A percentile compares a stretch with the other conserved stretches of the same genome.
Conservation (phyloP, 2,888 invertebrate species). For the Megalurothrips usitatus region DNA sequence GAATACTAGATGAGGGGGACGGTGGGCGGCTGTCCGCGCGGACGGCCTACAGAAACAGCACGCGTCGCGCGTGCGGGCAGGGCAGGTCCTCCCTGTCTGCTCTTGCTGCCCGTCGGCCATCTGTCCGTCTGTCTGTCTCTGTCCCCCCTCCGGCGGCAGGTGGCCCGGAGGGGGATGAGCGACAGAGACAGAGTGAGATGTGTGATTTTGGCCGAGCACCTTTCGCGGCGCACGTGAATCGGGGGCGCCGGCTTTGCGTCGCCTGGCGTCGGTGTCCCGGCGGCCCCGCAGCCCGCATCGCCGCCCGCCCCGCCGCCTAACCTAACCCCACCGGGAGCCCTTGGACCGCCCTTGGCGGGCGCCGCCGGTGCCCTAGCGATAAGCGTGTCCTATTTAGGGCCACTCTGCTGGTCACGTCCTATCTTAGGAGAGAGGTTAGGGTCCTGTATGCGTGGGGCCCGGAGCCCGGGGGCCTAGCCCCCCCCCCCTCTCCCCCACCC, state of each 20-base stretch:
- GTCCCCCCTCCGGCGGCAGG: background rate
- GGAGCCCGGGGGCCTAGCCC: background rate
- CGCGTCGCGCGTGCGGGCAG: background rate
- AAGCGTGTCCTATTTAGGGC: background rate
- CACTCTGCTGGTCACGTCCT: background rate
- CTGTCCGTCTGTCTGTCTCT: background rate
- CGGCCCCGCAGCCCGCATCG: too few relatives aligned
- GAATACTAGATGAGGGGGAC: slow-evolving; percentile 1
- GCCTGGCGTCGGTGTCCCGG: too few relatives aligned
- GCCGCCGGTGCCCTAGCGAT: background rate
- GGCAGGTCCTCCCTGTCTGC: too few relatives aligned
- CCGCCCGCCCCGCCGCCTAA: too few relatives aligned
- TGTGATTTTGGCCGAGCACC: too few relatives aligned
- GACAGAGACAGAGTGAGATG: too few relatives aligned
- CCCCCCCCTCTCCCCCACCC: too few relatives aligned
- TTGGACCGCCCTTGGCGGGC: background rate
- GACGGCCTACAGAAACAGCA: too few relatives aligned
- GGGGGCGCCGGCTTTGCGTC: too few relatives aligned
- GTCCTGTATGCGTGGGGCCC: background rate
- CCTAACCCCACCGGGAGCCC: background rate
- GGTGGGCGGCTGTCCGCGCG: background rate
- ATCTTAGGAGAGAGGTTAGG: background rate
- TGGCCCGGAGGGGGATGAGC: background rate
- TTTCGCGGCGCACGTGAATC: too few relatives aligned
- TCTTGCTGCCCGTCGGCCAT: background rate